Conservation (phyloP, 2,888 invertebrate genomes). For the Microdon myrmicae region DNA sequence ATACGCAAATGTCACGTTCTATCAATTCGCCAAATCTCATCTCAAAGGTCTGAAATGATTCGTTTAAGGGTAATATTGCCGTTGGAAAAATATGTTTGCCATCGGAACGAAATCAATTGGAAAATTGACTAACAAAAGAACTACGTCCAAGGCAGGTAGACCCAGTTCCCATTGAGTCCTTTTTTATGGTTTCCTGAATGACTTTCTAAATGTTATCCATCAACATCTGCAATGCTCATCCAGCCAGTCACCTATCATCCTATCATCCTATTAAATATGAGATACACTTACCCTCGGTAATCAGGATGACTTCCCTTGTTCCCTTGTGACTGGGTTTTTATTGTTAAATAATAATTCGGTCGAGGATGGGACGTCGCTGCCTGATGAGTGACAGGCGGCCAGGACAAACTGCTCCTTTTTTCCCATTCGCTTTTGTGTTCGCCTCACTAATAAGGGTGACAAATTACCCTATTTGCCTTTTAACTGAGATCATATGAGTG, state of each 20-base stretch:
- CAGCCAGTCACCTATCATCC: slow-evolving; percentile 21
- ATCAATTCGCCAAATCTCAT: background rate
- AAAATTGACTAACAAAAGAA: slow-evolving; percentile 43
- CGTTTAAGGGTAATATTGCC: slow-evolving; percentile 13
- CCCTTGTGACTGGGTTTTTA: slow-evolving; percentile 42
- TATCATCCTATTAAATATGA: slow-evolving; percentile 38
- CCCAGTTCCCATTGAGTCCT: slow-evolving; percentile 7
- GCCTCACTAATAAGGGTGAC: slow-evolving; percentile 44
- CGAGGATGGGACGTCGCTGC: slow-evolving; percentile 27
- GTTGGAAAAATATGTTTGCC: slow-evolving; percentile 14
- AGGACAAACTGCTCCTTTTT: slow-evolving; percentile 28
- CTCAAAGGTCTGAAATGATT: slow-evolving; percentile 8
- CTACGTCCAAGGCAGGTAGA: slow-evolving; percentile 25
- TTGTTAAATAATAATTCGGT: slow-evolving; percentile 51
- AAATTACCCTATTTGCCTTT: slow-evolving; percentile 51
- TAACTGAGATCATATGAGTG: slow-evolving; percentile 49
- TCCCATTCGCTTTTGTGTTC: too few relatives aligned
- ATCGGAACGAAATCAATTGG: slow-evolving; percentile 42
- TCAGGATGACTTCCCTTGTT: slow-evolving; percentile 43
- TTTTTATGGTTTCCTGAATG: slow-evolving; percentile 10
- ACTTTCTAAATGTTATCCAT: slow-evolving; percentile 48
- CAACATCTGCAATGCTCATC: slow-evolving; percentile 46
- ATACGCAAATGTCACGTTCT: slow-evolving; percentile 9
- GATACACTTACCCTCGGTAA: slow-evolving; percentile 33
- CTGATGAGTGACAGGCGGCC: slow-evolving; percentile 26